A percentile compares a stretch with the other conserved stretches of the same genome.
Evolutionary conservation across 2,797 vertebrate species (phyloP).

Genomic region (Hypotaenidia okinawae): DNA sequence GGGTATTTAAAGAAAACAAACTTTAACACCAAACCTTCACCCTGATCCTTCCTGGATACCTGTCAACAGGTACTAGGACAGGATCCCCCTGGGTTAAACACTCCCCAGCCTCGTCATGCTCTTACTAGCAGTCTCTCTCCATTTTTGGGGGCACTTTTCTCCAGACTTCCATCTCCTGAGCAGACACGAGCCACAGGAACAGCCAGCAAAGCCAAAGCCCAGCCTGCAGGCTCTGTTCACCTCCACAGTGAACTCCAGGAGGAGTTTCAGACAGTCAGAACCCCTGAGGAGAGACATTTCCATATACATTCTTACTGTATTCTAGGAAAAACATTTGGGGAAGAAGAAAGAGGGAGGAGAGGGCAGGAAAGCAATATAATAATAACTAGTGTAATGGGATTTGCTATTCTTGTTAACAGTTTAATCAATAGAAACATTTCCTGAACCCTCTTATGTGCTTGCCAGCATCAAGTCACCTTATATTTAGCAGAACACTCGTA

Average conservation of each 20-base stretch:
- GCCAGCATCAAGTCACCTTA: background rate
- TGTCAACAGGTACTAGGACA: background rate
- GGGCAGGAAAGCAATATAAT: background rate
- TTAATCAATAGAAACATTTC: constrained; percentile 41
- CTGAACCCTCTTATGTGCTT: background rate
- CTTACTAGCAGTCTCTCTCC: background rate
- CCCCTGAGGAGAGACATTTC: background rate
- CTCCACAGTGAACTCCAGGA: background rate
- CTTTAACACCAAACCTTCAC: background rate
- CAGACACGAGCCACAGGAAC: background rate
- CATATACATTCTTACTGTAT: background rate
- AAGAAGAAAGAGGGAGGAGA: background rate
- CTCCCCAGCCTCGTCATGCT: background rate
- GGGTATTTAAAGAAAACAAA: background rate
- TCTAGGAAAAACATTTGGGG: background rate
- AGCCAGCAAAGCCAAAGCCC: background rate
- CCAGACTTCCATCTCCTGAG: background rate
- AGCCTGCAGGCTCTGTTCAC: background rate
- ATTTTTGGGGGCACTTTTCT: background rate
- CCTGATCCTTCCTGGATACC: background rate
- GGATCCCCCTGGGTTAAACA: background rate
- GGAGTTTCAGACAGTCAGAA: background rate
- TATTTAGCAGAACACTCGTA: background rate
- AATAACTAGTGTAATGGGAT: constrained; percentile 9
- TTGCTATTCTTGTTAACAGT: constrained; percentile 29